Conservation (phyloP, 1,140 invertebrate genomes). For the Lamellibrachia luymesi region DNA sequence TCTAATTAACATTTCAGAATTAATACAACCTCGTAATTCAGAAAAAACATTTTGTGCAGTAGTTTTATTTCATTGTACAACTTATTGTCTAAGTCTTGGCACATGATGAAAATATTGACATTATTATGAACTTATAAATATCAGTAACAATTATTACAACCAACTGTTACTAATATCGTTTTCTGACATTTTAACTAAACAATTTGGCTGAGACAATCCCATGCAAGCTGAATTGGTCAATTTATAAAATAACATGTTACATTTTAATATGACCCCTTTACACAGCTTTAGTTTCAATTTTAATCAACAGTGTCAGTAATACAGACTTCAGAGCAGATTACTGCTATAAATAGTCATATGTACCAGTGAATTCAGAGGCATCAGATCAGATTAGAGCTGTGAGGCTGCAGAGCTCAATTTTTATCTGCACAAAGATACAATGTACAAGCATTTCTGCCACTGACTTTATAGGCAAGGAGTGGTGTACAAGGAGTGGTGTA, state of each 20-base stretch:
- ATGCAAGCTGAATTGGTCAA: background rate
- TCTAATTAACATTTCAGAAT: too few relatives aligned
- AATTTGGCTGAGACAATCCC: too few relatives aligned
- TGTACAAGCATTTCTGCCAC: background rate
- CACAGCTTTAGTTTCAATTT: background rate
- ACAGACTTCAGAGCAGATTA: background rate
- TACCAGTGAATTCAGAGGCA: background rate
- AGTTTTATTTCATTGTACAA: too few relatives aligned
- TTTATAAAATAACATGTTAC: background rate
- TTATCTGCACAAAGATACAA: background rate
- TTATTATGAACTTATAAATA: too few relatives aligned
- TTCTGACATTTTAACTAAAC: too few relatives aligned
- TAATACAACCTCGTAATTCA: too few relatives aligned
- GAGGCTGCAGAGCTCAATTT: background rate
- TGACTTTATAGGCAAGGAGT: background rate
- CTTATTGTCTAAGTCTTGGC: too few relatives aligned
- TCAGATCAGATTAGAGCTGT: background rate
- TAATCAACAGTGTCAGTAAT: background rate
- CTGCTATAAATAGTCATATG: background rate
- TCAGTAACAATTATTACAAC: too few relatives aligned
- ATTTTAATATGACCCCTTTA: background rate
- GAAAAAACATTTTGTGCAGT: too few relatives aligned
- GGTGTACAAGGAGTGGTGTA: too few relatives aligned
- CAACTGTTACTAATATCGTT: too few relatives aligned
- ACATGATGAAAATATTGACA: too few relatives aligned